Base-by-base conservation (phyloP, 2,888 invertebrate genomes). In the Fragum fragum region DNA sequence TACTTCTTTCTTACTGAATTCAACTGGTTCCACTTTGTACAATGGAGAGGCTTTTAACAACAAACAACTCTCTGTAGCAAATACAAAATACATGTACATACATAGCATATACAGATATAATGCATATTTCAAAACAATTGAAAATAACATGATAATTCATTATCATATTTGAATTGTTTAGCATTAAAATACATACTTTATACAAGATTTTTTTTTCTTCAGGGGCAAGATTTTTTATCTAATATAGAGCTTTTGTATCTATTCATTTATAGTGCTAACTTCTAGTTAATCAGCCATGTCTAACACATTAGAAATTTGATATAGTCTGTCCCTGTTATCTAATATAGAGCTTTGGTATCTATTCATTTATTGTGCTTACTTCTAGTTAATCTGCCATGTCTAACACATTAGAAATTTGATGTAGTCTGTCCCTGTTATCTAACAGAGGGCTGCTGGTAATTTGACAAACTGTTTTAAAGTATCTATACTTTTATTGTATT, bases 401-500 rank as follows among this genome's bases (percentile, higher is more conserved):
- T 32, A 87, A 66, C 0, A 86, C 74, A 61, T 88, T 83, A 11
- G 78, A 69, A 69, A 89, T 86, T 66, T 91, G 89, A n/a, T 82
- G 63, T 29, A 63, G 53, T 61, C 89, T 81, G 55, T 88, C 85
- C 9, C 75, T 53, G 42, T 83, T 28, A 9, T 87, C 75, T 23
- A 92, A 61, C 2, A 84, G 78, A 7, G 69, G 63, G 79, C 91
- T 91, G 77, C 91, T 90, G 42, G 90, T 89, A 55, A 92, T 89
- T 32, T 91, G 89, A 59, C 91, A 89, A 0, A 87, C 89, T 36
- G 92, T 92, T 76, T 89, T 90, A 39, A 91, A n/a, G n/a, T n/a
- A n/a, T n/a, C n/a, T n/a, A n/a, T n/a, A n/a, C n/a, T n/a, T n/a
- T n/a, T n/a, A 36, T 36, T 36, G n/a, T 28, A 55, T 52, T 75